Evolutionary conservation across 2,888 invertebrate species (phyloP), one percentile per base, ranked within the genome.

Genomic region (Lamellibrachia columna): DNA sequence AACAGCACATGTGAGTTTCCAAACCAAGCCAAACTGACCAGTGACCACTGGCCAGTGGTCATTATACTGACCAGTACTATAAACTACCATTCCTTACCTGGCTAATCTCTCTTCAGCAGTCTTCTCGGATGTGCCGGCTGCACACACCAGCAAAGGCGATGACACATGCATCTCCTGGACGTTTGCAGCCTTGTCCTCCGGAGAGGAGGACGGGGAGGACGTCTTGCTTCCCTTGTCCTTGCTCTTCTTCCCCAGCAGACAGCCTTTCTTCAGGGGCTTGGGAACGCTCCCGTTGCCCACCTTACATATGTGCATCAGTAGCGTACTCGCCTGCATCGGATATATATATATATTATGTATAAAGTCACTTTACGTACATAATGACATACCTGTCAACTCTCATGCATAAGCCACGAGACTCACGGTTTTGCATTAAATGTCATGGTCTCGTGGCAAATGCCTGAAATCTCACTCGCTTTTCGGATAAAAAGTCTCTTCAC

Each of bases 241-340:
- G 58, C 53, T 91, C 91, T 93, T 93, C 92, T 93, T 94, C 7
- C 92, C 91, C 55, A 91, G 52, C 7, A 58, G 40, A 22, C 75
- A 75, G 75, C 75, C 93, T 60, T 93, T 93, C 93, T 94, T 94
- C 6, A 93, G 94, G 7, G 94, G 94, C 91, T 95, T 94, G 1
- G 95, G 95, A 58, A 95, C 94, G 92, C 94, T 94, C 7, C 95
- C 95, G 92, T 95, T 95, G 22, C 95, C 95, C n/a, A 95, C 95
- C 92, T 95, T 95, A 92, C 94, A 94, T 52, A 95, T 94, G 92
- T 95, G 95, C 92, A 95, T 94, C 60, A 95, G 93, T 91, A 95
- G 93, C 90, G 94, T 90, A 6, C 93, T 95, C 9, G 95, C 95
- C 95, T 95, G 93, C 3, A 75, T 6, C 15, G 15, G n/a, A 75